Evolutionary conservation across 2,888 invertebrate genomes (phyloP).

Genomic region (Syrphus vitripennis): DNA sequence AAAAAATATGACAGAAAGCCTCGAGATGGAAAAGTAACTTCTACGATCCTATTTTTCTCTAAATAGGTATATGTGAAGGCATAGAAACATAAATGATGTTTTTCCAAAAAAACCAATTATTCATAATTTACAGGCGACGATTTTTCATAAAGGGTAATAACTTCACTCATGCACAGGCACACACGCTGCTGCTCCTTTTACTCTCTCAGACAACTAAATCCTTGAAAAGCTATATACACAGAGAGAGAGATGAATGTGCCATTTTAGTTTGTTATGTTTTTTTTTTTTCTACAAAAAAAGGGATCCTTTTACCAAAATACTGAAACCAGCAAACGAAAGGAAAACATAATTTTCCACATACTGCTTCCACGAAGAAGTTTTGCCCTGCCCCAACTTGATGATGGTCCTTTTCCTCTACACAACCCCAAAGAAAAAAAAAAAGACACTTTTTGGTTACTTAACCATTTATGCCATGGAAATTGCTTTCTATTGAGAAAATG

Average conservation of each 20-base stretch:
- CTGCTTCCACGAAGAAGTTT: slow-evolving; percentile 6
- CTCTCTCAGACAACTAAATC: slow-evolving; percentile 32
- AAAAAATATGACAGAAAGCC: slow-evolving; percentile 24
- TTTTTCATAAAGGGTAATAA: slow-evolving; percentile 60
- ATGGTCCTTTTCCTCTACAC: background rate
- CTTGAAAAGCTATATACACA: slow-evolving; percentile 23
- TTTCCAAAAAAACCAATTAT: slow-evolving; percentile 57
- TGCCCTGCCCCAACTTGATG: background rate
- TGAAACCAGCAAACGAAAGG: slow-evolving; percentile 15
- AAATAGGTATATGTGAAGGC: background rate
- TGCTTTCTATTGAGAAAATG: slow-evolving; percentile 25
- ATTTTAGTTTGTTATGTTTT: background rate
- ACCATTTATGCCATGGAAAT: slow-evolving; percentile 57
- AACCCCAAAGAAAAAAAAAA: too few species aligned
- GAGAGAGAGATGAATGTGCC: slow-evolving; percentile 58
- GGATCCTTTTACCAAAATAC: background rate
- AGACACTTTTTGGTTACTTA: slow-evolving; percentile 59
- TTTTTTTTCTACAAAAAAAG: background rate
- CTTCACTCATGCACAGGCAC: slow-evolving; percentile 44
- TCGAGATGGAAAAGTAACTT: background rate
- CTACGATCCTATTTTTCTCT: background rate
- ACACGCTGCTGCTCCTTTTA: background rate
- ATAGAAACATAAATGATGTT: slow-evolving; percentile 7
- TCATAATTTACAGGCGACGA: slow-evolving; percentile 67
- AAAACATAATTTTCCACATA: slow-evolving; percentile 47